Base-by-base conservation (phyloP, 2,888 invertebrate genomes). In the Drosophila prostipennis region DNA sequence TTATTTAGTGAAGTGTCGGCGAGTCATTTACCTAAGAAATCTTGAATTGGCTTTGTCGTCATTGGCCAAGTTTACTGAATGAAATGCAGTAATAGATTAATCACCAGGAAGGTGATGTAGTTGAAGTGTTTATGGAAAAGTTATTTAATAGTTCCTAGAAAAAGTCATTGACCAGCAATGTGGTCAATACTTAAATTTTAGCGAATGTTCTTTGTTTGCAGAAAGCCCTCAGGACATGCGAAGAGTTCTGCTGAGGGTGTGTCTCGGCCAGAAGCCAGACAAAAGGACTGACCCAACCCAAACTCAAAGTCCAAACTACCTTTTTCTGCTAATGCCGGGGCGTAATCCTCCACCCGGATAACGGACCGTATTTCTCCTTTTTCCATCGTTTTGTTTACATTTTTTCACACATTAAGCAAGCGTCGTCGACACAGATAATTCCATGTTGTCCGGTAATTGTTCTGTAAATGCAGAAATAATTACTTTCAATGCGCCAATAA, bases 381-480 rank as follows among this genome's bases (percentile, higher is more conserved):
- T 69, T 16, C 45, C 23, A 14, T 6, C 7, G 32, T 13, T 54
- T 53, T 67, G 45, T 40, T 56, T 54, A 34, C 19, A 72, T 74
- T 72, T 68, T 65, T 85, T 82, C 82, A 78, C 82, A 82, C 85
- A 85, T 85, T 82, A 82, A 78, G 72, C 81, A 68, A 84, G 69
- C 79, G 72, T 72, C 85, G 82, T 73, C 82, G 85, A 82, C 82
- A 82, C 85, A 84, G 76, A 84, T 84, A 84, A 84, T 86, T 78
- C 71, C 80, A 85, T 80, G 84, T 83, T 86, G 84, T 74, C 79
- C 75, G 87, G 87, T 85, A 85, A 85, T 87, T 82, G 85, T 85
- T 87, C 87, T 85, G 76, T 81, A 84, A 87, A 85, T 80, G 79
- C 85, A 87, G 76, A 79, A 87, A 87, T 87, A 84, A 84, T 84